A percentile compares a stretch with the other conserved stretches of the same genome.
These are phyloP conservation scores for Martes flavigula DNA, from an alignment of 2,797 vertebrate genomes.

Conservation along the genomic window DNA sequence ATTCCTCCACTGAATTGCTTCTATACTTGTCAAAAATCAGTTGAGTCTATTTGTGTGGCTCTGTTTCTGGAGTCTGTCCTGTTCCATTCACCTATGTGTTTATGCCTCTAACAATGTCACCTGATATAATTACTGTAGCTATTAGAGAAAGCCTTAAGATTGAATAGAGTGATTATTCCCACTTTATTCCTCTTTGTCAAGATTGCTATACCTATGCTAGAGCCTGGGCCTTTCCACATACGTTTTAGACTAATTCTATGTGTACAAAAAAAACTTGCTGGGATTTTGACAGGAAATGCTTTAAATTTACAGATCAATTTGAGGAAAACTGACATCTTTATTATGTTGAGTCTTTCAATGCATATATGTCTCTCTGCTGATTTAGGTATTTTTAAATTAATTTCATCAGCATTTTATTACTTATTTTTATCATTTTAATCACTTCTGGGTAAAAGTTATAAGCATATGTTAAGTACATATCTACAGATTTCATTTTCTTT, in stretches of 20 bases:
- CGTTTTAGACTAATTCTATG: neutral
- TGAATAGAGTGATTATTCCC: neutral
- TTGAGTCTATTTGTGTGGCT: neutral
- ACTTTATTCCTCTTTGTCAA: neutral
- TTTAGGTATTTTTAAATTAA: neutral
- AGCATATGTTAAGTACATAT: neutral
- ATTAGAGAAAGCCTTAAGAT: neutral
- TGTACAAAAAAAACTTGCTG: neutral
- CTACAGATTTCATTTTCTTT: neutral
- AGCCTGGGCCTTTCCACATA: neutral
- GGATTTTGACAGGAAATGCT: neutral
- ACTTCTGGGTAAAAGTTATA: neutral
- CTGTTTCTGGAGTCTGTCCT: neutral
- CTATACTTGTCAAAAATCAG: neutral
- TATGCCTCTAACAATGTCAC: neutral
- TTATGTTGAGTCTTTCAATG: neutral
- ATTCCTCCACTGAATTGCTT: neutral
- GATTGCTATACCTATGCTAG: neutral
- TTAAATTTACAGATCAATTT: neutral
- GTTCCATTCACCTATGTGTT: neutral
- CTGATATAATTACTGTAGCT: neutral
- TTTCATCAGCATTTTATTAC: neutral
- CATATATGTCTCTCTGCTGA: neutral
- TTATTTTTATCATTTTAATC: neutral
- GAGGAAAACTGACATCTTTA: neutral